Evolutionary conservation across 2,888 invertebrate genomes (phyloP), one percentile per base, ranked within the genome.

Genomic region (Lumbricus terrestris): DNA sequence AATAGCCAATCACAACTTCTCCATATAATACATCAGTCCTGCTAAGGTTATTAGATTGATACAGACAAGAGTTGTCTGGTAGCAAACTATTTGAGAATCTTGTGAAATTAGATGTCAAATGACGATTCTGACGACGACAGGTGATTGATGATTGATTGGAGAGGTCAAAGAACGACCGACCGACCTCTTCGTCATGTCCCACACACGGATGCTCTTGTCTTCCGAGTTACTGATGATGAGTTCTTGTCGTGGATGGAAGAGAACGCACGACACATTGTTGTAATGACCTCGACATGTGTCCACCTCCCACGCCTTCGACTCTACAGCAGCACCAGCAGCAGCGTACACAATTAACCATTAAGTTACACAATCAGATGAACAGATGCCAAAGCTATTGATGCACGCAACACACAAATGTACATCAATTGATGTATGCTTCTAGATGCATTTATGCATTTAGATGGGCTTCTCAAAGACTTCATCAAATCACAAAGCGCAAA

Each of bases 211-310:
- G 94, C 97, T 98, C 95, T 98, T 98, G 95, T 99, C 99, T 95
- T 99, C 99, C 34, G 99, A 97, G 95, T 99, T 99, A 54, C 98
- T 98, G 88, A 99, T 96, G 91, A 99, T 98, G 47, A 99, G 96
- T 94, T 99, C 99, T 95, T 99, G 98, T 34, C 98, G 96, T 0
- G 99, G 99, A 95, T 99, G 99, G 96, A 99, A 99, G 88, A 98
- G 95, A 0, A 97, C 98, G 94, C 99, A 99, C 0, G 99, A 99
- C 4, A 99, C 99, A 95, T 99, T 99, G 96, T 99, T 98, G 96
- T 99, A 99, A 95, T 99, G 99, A 0, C 99, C 99, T n/a, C 99
- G 97, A 93, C 99, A 99, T 0, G 99, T 98, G 95, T 99, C 99
- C 88, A 99, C 98, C 95, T 99, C 99, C 99, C 99, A 99, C 0